Conservation (phyloP, 2,113 vertebrate species). For the Sapajus apella region DNA sequence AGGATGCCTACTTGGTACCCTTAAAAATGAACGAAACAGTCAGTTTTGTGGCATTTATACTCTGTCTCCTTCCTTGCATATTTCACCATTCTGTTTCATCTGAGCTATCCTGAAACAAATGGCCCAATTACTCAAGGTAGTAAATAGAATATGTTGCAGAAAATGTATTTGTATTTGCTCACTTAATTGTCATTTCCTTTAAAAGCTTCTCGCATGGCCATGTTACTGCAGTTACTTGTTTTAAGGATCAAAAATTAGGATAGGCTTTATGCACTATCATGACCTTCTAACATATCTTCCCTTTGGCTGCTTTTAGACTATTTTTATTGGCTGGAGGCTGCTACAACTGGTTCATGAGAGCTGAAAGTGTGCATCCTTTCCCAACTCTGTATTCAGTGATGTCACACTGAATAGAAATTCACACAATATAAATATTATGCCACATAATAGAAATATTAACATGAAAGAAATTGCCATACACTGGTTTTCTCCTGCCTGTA, state of each 20-base stretch:
- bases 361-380: not conserved
- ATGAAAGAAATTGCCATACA: not conserved
- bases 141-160: not conserved
- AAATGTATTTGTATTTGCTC: conserved; percentile 2
- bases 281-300: not conserved
- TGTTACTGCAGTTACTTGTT: not conserved
- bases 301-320: not conserved
- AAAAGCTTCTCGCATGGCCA: not conserved
- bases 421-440: not conserved
- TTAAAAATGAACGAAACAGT: not conserved
- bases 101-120: not conserved
- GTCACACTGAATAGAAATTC: not conserved
- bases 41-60: not conserved
- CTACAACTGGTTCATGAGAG: not conserved
- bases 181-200: not conserved
- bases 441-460: not conserved
- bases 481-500: not conserved
- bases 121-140: not conserved
- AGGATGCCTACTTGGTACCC: not conserved
- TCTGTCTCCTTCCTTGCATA: not conserved
- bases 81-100: conserved; percentile 16
- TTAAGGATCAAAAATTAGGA: not conserved
- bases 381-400: not conserved
- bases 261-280: not conserved
- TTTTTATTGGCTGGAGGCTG: not conserved